A percentile compares a stretch with the other conserved stretches of the same genome.
Conservation (phyloP, 2,888 invertebrate species). For the Polymixis flavicincta region DNA sequence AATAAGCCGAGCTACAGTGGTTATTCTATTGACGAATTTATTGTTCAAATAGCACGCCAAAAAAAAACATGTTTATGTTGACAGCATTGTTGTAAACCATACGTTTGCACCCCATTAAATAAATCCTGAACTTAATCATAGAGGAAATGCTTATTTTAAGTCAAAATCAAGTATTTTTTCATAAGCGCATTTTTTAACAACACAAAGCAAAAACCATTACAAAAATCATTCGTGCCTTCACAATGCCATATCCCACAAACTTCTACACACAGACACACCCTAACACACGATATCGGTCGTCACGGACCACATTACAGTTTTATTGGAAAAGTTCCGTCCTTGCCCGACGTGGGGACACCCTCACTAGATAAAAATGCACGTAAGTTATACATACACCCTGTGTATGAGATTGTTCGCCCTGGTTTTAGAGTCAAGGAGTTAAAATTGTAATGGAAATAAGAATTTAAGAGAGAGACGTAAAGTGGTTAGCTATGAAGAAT, state of each 20-base stretch:
- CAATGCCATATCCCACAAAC: conserved; percentile 13
- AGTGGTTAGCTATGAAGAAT: background rate
- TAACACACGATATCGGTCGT: conserved; percentile 62
- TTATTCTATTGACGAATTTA: background rate
- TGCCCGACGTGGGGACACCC: conserved; percentile 25
- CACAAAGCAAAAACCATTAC: background rate
- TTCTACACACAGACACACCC: conserved; percentile 8
- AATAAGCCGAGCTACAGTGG: background rate
- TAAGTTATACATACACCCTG: conserved; percentile 17
- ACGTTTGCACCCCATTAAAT: background rate
- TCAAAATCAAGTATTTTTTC: too few relatives aligned
- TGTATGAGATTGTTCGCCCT: conserved; percentile 25
- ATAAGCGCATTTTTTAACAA: too few relatives aligned
- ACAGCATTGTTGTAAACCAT: background rate
- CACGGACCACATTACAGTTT: conserved; percentile 74
- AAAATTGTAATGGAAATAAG: background rate
- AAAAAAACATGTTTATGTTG: background rate
- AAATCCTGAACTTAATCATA: background rate
- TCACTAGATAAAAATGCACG: conserved; percentile 53
- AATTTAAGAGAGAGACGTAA: background rate
- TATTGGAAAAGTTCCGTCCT: conserved; percentile 78
- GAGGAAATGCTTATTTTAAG: too few relatives aligned
- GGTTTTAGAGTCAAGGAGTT: background rate
- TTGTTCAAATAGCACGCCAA: too few relatives aligned
- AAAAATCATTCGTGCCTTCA: background rate